Evolutionary conservation across 2,888 invertebrate species (phyloP), one percentile per base, ranked within the genome.

Genomic region (Conops quadrifasciatus): DNA sequence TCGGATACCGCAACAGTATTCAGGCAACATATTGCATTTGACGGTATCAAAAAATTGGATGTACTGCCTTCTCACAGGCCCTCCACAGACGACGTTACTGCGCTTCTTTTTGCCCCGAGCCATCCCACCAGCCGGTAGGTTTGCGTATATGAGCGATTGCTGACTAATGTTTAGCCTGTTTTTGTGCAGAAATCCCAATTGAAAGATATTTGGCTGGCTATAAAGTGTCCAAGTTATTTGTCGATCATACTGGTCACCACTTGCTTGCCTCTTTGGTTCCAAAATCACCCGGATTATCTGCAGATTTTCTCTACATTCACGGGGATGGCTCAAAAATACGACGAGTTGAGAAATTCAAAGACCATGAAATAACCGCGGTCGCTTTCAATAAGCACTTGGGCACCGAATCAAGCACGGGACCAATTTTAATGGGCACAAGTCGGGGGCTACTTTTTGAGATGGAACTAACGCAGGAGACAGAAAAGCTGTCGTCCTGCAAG

Each of bases 361-460:
- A 85, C 72, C 94, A 95, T 83, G 93, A 94, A 82, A 91, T 98
- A 28, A 96, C 96, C 0, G 93, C 95, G 65, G 93, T 98, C 0
- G 97, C 92, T 1, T 98, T 97, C 93, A 96, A 94, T 84, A 89
- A 89, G 77, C 89, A 89, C 71, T 92, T 93, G 76, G 89, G 88
- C 1, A 91, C 90, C 0, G 91, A 91, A 72, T 85, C 83, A 1
- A 89, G 91, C 0, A 95, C 96, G 0, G 94, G 94, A 1, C 91
- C 94, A 0, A 95, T 98, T 78, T 87, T 98, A 53, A 83, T 97
- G 59, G 97, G 97, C 7, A 97, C 96, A 0, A 94, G 94, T 0
- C 94, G 93, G 82, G 97, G 97, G 0, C 87, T 94, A 59, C 93
- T 97, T 74, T 91, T 96, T 85, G 97, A 97, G 87, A 94, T 94